Percentiles rank a stretch among this genome's conserved stretches.
These are phyloP conservation scores for Cosmorhoe ocellata DNA, from an alignment of 2,888 invertebrate species.

Conservation along the genomic window DNA sequence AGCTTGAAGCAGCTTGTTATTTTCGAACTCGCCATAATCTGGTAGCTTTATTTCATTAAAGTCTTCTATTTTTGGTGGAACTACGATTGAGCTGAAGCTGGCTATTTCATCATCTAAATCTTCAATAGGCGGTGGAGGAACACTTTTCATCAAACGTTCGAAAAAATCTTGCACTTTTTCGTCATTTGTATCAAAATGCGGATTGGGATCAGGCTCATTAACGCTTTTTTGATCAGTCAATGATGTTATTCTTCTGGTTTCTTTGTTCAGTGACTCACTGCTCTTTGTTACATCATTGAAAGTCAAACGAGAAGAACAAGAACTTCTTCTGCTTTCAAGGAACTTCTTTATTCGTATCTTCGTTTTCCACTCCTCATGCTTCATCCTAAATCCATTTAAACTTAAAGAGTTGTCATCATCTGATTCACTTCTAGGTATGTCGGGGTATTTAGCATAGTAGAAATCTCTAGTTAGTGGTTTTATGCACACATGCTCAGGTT, in stretches of 20 bases:
- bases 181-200: constrained; percentile 42
- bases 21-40: constrained; percentile 63
- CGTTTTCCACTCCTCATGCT: constrained; percentile 67
- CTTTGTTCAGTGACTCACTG: constrained; percentile 40
- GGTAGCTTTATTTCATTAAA: constrained; percentile 58
- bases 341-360: constrained; percentile 60
- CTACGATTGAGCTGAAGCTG: constrained; percentile 32
- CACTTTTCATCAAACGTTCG: constrained; percentile 55
- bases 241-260: constrained; percentile 46
- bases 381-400: constrained; percentile 60
- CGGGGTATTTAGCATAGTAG: constrained; percentile 69
- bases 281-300: constrained; percentile 43
- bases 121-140: constrained; percentile 66
- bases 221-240: constrained; percentile 34
- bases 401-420: constrained; percentile 70
- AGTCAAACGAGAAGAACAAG: constrained; percentile 41
- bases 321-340: constrained; percentile 51
- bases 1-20: constrained; percentile 45
- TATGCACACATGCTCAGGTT: constrained; percentile 57
- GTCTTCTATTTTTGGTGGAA: constrained; percentile 36
- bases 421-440: constrained; percentile 73
- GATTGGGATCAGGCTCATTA: constrained; percentile 17
- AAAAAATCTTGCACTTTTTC: constrained; percentile 60
- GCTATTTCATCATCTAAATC: constrained; percentile 34
- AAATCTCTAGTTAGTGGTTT: constrained; percentile 69